Evolutionary conservation across 2,888 invertebrate species (phyloP), one percentile per base, ranked within the genome.

Genomic region (Flabesymbios commensalis): DNA sequence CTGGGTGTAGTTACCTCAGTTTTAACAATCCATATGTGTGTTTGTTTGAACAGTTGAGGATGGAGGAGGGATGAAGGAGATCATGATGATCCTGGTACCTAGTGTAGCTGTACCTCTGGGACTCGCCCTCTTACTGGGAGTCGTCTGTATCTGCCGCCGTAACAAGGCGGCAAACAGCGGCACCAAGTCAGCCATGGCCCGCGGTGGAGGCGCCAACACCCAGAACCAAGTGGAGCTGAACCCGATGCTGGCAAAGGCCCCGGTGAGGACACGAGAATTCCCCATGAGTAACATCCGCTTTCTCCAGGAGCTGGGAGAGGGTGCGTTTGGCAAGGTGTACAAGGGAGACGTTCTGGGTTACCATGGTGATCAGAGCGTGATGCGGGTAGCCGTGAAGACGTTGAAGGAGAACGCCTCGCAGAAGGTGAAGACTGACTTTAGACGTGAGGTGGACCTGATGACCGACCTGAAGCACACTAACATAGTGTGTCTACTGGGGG

Each of bases 271-370:
- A 45, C 89, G 92, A 2, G 94, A 95, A 74, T 94, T 93, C 79
- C 90, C 91, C 0, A 85, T 93, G 63, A 89, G 90, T 62, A 91
- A 92, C 81, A 90, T 81, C 55, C 73, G 76, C 49, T 78, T 78
- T 69, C 52, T 75, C 60, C 75, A 79, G 63, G 78, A 80, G 61
- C 68, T 82, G 17, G 80, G 82, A 14, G 79, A 79, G 63, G 80
- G 98, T 14, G 94, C 95, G 32, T 98, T 96, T 82, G 97, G 97
- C 83, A 95, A 94, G 86, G 96, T 97, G 0, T 98, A 94, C 82
- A 94, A 94, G 84, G 97, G 96, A 0, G 93, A 95, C 79, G 85
- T 96, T 57, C 84, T 87, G 28, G 82, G 81, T 10, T 68, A 78
- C 51, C 76, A 75, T 63, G 77, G 78, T 1, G 80, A 77, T 53